phyloP scores from a whole-genome alignment of 1,140 invertebrate species.

The Sipha flava region DNA sequence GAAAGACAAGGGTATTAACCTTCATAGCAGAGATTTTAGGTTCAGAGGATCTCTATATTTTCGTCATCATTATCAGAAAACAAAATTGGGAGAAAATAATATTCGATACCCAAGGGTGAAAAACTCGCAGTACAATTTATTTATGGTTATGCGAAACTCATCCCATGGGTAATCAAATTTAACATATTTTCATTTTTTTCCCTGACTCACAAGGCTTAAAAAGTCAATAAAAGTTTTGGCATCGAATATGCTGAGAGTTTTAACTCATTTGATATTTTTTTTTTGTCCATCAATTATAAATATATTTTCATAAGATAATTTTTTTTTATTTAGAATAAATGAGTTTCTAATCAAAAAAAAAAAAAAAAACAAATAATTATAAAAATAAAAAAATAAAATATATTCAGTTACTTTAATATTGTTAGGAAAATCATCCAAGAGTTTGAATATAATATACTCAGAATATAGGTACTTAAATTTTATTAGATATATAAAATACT shows the following conservation, averaged over 20 bases:
- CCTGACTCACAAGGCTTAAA: neutral
- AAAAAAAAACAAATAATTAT: too few species aligned
- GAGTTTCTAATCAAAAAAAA: too few species aligned
- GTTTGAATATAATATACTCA: too few species aligned
- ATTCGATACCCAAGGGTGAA: constrained; percentile 10
- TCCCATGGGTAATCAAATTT: constrained; percentile 29
- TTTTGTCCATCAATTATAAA: too few species aligned
- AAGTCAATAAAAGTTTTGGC: neutral
- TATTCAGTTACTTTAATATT: too few species aligned
- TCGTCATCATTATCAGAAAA: constrained; percentile 14
- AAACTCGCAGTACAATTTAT: neutral
- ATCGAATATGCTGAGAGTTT: neutral
- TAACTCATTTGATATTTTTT: neutral
- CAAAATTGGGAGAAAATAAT: neutral
- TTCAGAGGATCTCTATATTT: neutral
- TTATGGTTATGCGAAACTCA: neutral
- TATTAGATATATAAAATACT: too few species aligned
- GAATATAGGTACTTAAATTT: too few species aligned
- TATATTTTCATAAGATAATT: too few species aligned
- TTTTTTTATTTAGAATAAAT: too few species aligned
- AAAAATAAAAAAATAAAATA: too few species aligned
- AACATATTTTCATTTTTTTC: constrained; percentile 23
- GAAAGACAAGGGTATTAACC: neutral
- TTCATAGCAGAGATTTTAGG: neutral
- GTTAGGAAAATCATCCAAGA: too few species aligned